Percentiles rank a stretch among this genome's conserved stretches.
These are phyloP conservation scores for Pachyuromys duprasi DNA, from an alignment of 2,797 vertebrate species.

Conservation along the genomic window DNA sequence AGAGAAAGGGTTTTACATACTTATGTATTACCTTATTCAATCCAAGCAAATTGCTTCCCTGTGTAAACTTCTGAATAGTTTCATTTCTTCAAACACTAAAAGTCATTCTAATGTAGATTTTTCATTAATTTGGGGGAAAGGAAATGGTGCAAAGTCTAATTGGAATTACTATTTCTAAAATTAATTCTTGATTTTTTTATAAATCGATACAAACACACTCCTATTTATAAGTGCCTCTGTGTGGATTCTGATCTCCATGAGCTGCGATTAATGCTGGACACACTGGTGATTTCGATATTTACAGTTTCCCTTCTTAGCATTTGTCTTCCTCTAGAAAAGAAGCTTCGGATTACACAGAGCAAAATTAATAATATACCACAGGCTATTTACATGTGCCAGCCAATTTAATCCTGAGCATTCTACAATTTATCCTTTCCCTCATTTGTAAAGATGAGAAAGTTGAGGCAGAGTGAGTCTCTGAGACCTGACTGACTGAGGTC, in stretches of 20 bases:
- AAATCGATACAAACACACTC: conserved; percentile 51
- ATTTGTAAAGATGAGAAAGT: not conserved
- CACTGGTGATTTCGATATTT: conserved; percentile 37
- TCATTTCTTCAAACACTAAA: conserved; percentile 78
- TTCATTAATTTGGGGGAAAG: conserved; percentile 73
- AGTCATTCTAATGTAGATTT: conserved; percentile 74
- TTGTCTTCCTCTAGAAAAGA: not conserved
- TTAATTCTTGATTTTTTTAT: conserved; percentile 61
- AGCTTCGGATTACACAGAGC: not conserved
- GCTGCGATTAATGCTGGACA: not conserved
- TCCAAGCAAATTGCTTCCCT: conserved; percentile 79
- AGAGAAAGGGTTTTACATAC: conserved; percentile 78
- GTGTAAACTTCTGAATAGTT: conserved; percentile 79
- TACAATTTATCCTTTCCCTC: not conserved
- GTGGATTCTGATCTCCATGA: not conserved
- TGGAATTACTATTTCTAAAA: conserved; percentile 62
- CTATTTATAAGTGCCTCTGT: not conserved
- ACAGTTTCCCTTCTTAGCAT: not conserved
- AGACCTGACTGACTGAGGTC: not conserved
- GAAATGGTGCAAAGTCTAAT: conserved; percentile 59
- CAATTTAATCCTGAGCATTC: not conserved
- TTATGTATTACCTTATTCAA: conserved; percentile 78
- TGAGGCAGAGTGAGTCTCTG: not conserved
- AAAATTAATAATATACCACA: not conserved
- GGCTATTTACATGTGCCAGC: not conserved